Conservation (phyloP, 2,888 invertebrate genomes). For the Volucella inflata region DNA sequence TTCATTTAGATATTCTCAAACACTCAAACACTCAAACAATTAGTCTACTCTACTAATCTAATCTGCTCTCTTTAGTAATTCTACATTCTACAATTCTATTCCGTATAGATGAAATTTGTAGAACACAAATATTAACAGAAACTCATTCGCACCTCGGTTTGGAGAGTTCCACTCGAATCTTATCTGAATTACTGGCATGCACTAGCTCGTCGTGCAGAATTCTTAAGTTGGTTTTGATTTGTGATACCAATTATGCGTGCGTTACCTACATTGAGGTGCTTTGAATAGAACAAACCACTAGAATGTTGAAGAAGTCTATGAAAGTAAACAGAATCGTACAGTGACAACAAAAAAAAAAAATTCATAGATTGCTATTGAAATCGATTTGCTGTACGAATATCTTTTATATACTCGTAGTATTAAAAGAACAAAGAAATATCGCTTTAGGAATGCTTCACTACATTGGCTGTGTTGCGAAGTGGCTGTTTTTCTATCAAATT, state of each 20-base stretch:
- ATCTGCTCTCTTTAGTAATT: background rate
- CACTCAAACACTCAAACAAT: background rate
- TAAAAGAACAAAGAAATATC: too few relatives aligned
- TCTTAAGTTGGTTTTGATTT: background rate
- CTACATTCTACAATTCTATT: background rate
- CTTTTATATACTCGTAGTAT: too few relatives aligned
- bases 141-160: background rate
- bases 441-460: too few relatives aligned
- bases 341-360: too few relatives aligned
- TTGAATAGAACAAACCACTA: background rate
- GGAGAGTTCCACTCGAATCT: background rate
- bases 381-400: too few relatives aligned
- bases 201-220: constrained; percentile 4
- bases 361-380: too few relatives aligned
- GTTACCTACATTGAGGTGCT: background rate
- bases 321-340: too few relatives aligned
- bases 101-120: constrained; percentile 1
- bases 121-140: constrained; percentile 8
- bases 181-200: constrained; percentile 34
- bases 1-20: background rate
- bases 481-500: too few relatives aligned
- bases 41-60: background rate
- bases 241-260: background rate
- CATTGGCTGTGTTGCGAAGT: too few relatives aligned
- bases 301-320: background rate